Evolutionary conservation across 92 coral and sea anemone genomes (phyloP).

Genomic region (Epizoanthus rinbou): DNA sequence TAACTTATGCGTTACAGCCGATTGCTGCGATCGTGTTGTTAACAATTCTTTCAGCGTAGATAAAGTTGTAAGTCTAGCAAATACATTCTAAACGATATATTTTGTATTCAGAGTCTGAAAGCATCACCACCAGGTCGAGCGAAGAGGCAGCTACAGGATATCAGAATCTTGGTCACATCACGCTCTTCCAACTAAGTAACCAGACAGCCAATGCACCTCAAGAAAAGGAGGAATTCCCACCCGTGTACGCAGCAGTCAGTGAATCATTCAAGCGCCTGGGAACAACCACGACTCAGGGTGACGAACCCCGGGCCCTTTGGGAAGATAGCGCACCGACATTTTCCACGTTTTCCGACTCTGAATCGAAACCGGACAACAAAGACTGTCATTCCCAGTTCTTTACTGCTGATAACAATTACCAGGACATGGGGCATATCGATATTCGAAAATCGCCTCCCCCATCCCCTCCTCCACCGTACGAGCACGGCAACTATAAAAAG

Average conservation of each 20-base stretch:
- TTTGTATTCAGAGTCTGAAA: constrained; percentile 7
- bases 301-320: neutral
- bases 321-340: neutral
- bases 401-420: neutral
- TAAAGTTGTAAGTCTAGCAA: too few species aligned
- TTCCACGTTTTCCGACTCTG: constrained; percentile 18
- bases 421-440: neutral
- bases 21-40: too few species aligned
- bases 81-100: too few species aligned
- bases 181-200: neutral
- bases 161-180: constrained; percentile 31
- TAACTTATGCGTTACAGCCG: too few species aligned
- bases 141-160: neutral
- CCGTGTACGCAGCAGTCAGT: constrained; percentile 16
- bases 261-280: constrained; percentile 10
- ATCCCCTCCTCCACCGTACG: constrained; percentile 27
- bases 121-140: neutral
- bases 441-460: neutral
- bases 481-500: neutral
- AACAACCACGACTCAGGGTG: neutral
- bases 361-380: neutral
- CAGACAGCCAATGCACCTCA: neutral
- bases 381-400: neutral
- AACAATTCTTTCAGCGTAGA: too few species aligned
- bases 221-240: neutral